Evolutionary conservation across 2,888 invertebrate genomes (phyloP), one percentile per base, ranked within the genome.

Genomic region (Drosophila trichaetosa): DNA sequence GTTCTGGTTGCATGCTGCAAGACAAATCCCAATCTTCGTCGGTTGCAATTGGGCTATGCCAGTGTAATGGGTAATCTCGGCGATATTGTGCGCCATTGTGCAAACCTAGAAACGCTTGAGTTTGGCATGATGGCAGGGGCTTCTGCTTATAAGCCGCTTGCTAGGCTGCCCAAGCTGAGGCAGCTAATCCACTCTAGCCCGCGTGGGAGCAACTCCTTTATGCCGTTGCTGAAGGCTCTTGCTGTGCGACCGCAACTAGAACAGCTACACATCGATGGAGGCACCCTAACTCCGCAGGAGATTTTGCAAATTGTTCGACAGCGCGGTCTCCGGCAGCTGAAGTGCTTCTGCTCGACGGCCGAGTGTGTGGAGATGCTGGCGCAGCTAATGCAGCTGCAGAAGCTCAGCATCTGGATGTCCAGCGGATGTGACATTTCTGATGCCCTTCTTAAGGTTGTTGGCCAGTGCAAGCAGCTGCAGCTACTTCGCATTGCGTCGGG

Each of bases 331-430:
- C 59, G 48, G 34, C 59, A 73, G 8, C 51, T 89, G 13, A 85
- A 87, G 63, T 85, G 90, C 56, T 89, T 82, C 29, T 82, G 61
- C 52, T 59, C 63, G 29, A 65, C 69, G n/a, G 34, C 62, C 2
- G 80, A 85, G 8, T 62, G 71, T 21, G 73, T 89, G 58, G 69
- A 63, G 54, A 57, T 67, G 66, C 33, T 85, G 34, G 53, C 71
- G 1, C 48, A 57, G 18, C 69, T 85, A 0, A 16, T n/a, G 0
- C 58, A 73, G 21, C 65, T 89, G 13, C 68, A 71, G 31, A 52
- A 69, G 56, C 75, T 89, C 3, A 65, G 58, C 18, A 21, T 89
- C 16, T 89, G 88, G 88, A 85, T 87, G 83, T 63, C 75, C 53
- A 74, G 67, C 18, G 24, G 69, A 33, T 24, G 40, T 6, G 90